Conservation (phyloP, 2,113 vertebrate species). For the Sclerurus mexicanus region DNA sequence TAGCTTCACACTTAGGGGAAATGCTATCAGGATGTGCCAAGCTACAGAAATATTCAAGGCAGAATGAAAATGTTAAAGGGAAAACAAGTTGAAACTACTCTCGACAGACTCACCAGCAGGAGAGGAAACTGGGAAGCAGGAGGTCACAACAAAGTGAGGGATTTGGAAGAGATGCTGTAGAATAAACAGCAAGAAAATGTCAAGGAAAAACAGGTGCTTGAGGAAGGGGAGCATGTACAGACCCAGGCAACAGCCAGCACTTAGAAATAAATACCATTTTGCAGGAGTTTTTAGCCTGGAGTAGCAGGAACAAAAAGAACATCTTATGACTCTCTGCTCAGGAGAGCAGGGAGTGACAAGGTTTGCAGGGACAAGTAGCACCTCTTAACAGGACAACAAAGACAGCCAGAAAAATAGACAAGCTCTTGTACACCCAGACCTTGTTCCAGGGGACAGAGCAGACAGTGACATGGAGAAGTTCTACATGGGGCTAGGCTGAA, state of each 20-base stretch:
- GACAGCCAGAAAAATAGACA: background rate
- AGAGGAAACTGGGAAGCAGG: background rate
- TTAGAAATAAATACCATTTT: background rate
- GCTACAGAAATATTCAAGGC: background rate
- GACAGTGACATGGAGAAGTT: background rate
- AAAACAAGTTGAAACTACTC: background rate
- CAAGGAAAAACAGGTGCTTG: background rate
- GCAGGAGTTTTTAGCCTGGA: background rate
- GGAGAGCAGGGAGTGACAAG: constrained; percentile 1
- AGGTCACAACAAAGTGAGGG: background rate
- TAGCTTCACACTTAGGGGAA: background rate
- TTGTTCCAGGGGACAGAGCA: background rate
- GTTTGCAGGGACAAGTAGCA: background rate
- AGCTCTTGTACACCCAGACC: fast-evolving
- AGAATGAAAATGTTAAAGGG: background rate
- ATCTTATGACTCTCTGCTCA: background rate
- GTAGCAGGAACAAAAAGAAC: background rate
- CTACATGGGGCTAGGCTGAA: background rate
- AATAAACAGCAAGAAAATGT: constrained; percentile 20
- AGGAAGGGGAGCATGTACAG: background rate
- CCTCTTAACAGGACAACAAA: background rate
- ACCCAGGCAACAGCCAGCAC: background rate
- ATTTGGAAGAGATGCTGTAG: background rate
- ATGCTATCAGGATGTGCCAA: background rate
- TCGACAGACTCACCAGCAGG: background rate